Evolutionary conservation across 2,888 invertebrate species (phyloP), one percentile per base, ranked within the genome.

Genomic region (Corythucha ciliata): DNA sequence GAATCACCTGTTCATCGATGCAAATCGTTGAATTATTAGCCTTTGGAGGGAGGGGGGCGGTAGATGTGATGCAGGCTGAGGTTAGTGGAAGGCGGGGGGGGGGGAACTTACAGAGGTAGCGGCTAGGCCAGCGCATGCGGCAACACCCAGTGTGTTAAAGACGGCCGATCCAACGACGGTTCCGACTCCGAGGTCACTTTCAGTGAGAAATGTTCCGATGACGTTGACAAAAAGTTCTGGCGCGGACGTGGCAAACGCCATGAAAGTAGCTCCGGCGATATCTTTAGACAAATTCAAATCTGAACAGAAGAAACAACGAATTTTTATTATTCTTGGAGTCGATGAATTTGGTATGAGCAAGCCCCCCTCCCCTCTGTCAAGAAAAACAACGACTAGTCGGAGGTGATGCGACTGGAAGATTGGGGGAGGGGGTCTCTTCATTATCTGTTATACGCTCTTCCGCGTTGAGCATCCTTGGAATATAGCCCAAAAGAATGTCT

Each of bases 211-310:
- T 0, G 89, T 89, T 3, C 87, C 90, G 41, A 96, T 86, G 29
- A 91, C 74, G 64, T 89, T 91, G 34, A 91, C 89, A 68, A 93
- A 93, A 57, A 93, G 78, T 69, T 96, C 94, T 0, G 94, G 94
- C 58, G 89, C 86, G 14, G 91, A 90, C 1, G 94, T 94, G 3
- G 94, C 96, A 1, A 91, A 81, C 0, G 96, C 86, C 87, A 96
- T 91, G 63, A 97, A 94, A 0, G 94, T 96, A 2, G 96, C 96
- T 0, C 93, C 96, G 0, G 93, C 94, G 12, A 96, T 89, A 69
- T 97, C 92, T 72, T 81, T 68, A 20, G 68, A 65, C 48, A 70
- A 60, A 36, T 65, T 61, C 32, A 69, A 58, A 53, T 64, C 68
- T 68, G 62, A 10, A 48, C 26, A 16, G 39, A 24, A 14, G 8